Base-by-base conservation (phyloP, 2,113 vertebrate species). In the Sinocyclocheilus rhinocerous region DNA sequence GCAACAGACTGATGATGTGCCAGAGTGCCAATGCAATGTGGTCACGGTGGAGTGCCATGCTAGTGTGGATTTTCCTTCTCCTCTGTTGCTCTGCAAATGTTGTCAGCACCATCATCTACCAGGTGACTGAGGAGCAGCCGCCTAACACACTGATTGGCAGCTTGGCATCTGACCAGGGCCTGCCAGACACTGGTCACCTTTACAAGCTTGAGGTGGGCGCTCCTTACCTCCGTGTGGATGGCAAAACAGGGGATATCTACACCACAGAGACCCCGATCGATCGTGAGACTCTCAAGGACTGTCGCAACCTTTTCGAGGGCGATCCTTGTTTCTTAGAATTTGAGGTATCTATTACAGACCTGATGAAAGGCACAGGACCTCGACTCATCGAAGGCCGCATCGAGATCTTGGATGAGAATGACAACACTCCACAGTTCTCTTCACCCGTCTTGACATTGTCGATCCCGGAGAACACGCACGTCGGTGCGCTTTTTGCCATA, bases 351-450 rank as follows among this genome's bases (percentile, higher is more conserved):
- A 99, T 99, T 92, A 99, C 98, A 0, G 97, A 99, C 92, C 95
- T 99, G 63, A 93, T 96, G 55, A 93, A 95, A 84, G 97, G 92
- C 10, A 94, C 94, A 12, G 95, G 96, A 33, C 97, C 98, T 0
- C 95, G 97, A 76, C 93, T 99, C 39, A 95, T 99, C 0, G 97
- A 99, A 86, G 98, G 98, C n/a, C 95, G 97, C 90, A 98, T 99
- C 6, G 96, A 98, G 88, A 96, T 99, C 36, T 90, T 95, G 48
- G 98, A 99, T 89, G 96, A 99, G 91, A 99, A 99, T 0, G 98
- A 99, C 94, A 99, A 99, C 95, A 99, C 98, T 0, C 98, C 98
- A 0, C 98, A 98, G 93, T 99, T 99, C 24, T 91, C 97, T 88
- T 97, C 97, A 0, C 98, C 98, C 0, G 97, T 99, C 85, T 96